A percentile compares a stretch with the other conserved stretches of the same genome.
Evolutionary conservation across 2,888 invertebrate genomes (phyloP).

Genomic region (Antheraea assamensis): DNA sequence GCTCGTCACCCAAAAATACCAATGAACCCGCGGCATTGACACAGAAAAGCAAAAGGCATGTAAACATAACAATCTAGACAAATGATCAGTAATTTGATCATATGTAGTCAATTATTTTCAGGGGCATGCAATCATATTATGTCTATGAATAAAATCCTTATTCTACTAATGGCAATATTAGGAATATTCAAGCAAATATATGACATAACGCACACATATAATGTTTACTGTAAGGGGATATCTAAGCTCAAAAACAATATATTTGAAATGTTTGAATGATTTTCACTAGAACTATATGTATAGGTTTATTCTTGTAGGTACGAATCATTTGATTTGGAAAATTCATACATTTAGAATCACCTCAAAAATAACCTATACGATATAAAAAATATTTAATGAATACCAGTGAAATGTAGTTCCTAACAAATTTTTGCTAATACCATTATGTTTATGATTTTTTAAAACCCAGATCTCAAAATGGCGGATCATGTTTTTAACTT

Average conservation of each 20-base stretch:
- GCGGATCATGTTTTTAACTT: too few relatives aligned
- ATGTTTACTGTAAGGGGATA: not conserved
- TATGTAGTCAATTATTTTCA: conserved; percentile 38
- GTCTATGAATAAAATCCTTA: not conserved
- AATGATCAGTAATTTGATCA: conserved; percentile 25
- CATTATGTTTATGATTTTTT: too few relatives aligned
- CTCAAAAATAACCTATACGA: not conserved
- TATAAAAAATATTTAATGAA: not conserved
- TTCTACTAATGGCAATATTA: not conserved
- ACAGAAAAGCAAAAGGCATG: conserved; percentile 29
- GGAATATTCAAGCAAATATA: not conserved
- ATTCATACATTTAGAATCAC: not conserved
- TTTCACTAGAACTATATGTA: too few relatives aligned
- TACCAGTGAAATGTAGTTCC: too few relatives aligned
- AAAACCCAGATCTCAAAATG: too few relatives aligned
- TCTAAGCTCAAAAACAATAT: not conserved
- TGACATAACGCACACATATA: not conserved
- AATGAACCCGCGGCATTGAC: conserved; percentile 37
- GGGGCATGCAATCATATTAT: conserved; percentile 34
- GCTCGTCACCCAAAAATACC: conserved; percentile 21
- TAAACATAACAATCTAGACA: conserved; percentile 12
- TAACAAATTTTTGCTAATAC: too few relatives aligned
- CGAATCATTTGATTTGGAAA: not conserved
- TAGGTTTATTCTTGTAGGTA: too few relatives aligned
- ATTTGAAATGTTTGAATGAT: too few relatives aligned